These are phyloP conservation scores for Emmelina monodactyla DNA, from an alignment of 2,888 invertebrate species.

Conservation along the genomic window DNA sequence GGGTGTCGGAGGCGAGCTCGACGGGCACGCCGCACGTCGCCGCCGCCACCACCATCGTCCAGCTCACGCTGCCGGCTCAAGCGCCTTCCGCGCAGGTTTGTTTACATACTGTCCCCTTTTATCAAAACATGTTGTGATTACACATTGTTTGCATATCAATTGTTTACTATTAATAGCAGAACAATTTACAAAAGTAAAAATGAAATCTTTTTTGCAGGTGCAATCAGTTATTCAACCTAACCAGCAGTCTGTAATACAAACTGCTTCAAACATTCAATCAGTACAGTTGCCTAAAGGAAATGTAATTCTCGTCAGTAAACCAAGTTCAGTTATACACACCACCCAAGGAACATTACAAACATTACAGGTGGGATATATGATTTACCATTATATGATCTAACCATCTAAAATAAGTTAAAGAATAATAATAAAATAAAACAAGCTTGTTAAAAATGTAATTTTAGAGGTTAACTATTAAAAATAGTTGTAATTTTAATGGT, in stretches of 20 bases:
- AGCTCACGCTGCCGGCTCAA: constrained; percentile 78
- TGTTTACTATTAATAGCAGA: too few species aligned
- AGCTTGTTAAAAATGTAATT: not conserved
- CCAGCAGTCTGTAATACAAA: constrained; percentile 95
- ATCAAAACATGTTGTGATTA: not conserved
- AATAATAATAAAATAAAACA: not conserved
- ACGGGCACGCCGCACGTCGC: constrained; percentile 47
- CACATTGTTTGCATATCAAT: not conserved
- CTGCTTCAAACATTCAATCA: constrained; percentile 84
- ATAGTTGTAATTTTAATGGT: not conserved
- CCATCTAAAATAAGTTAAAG: not conserved
- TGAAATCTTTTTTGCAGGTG: constrained; percentile 73
- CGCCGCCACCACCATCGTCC: constrained; percentile 81
- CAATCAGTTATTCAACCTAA: constrained; percentile 96
- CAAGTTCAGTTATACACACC: constrained; percentile 92
- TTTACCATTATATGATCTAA: constrained; percentile 1
- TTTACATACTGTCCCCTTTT: constrained; percentile 7
- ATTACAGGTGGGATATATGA: constrained; percentile 78
- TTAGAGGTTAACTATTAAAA: too few species aligned
- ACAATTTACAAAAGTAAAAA: too few species aligned
- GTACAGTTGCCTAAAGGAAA: constrained; percentile 86
- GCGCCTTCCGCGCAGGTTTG: constrained; percentile 72
- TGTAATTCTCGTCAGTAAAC: constrained; percentile 89
- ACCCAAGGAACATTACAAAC: constrained; percentile 86
- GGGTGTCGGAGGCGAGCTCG: constrained; percentile 31